These are phyloP conservation scores for Acleris emargana DNA, from an alignment of 2,888 invertebrate species.

Conservation along the genomic window DNA sequence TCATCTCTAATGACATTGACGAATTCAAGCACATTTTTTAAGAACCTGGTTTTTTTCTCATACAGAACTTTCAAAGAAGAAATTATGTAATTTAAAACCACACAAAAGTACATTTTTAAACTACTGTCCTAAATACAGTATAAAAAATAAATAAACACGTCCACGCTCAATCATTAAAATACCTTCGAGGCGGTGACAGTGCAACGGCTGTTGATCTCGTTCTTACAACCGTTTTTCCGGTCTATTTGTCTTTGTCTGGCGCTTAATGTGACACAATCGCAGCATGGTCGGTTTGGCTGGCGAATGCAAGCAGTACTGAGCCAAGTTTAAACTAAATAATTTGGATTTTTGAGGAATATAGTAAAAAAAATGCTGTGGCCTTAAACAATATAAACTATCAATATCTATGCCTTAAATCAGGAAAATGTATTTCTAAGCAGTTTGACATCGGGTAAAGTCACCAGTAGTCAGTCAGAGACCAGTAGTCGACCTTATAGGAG, in stretches of 20 bases:
- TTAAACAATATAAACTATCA: not conserved
- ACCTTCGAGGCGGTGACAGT: constrained; percentile 62
- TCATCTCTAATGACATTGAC: too few species aligned
- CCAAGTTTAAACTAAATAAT: constrained; percentile 35
- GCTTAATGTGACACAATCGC: constrained; percentile 79
- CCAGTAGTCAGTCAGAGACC: too few species aligned
- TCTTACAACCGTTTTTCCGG: constrained; percentile 76
- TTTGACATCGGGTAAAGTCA: too few species aligned
- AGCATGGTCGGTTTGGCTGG: constrained; percentile 77
- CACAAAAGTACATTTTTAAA: not conserved
- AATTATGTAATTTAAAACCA: not conserved
- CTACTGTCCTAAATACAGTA: constrained; percentile 12
- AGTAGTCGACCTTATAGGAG: too few species aligned
- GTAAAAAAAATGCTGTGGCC: not conserved
- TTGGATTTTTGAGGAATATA: not conserved
- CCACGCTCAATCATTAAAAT: constrained; percentile 76
- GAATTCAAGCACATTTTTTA: too few species aligned
- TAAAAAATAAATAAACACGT: constrained; percentile 27
- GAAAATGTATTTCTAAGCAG: too few species aligned
- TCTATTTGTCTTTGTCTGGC: constrained; percentile 81
- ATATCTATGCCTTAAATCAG: too few species aligned
- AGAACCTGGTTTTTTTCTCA: too few species aligned
- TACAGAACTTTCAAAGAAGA: too few species aligned
- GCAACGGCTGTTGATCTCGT: constrained; percentile 71
- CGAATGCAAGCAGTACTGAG: constrained; percentile 39